A percentile compares a stretch with the other conserved stretches of the same genome.
Conservation (phyloP, 2,888 invertebrate genomes). For the Caenorhabditis afra region DNA sequence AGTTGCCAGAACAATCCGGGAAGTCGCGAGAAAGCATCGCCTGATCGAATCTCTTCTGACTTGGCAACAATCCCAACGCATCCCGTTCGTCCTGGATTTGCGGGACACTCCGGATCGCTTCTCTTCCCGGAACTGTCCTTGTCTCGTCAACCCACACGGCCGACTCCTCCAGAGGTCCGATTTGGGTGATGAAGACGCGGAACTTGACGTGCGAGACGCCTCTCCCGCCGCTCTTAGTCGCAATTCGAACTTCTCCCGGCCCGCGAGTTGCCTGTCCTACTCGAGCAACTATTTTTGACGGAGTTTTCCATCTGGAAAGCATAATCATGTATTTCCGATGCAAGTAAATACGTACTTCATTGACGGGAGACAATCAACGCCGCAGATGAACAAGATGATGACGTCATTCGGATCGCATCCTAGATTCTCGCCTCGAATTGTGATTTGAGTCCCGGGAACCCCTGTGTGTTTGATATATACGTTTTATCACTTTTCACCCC, state of each 20-base stretch:
- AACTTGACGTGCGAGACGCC: slow-evolving; percentile 90
- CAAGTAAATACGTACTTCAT: slow-evolving; percentile 82
- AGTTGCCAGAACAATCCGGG: slow-evolving; percentile 85
- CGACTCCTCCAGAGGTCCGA: slow-evolving; percentile 92
- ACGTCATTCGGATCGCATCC: slow-evolving; percentile 91
- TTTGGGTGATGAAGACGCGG: slow-evolving; percentile 77
- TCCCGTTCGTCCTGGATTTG: slow-evolving; percentile 73
- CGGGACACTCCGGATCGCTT: slow-evolving; percentile 71
- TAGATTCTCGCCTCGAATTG: slow-evolving; percentile 91
- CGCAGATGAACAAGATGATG: slow-evolving; percentile 89
- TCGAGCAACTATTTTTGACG: slow-evolving; percentile 95
- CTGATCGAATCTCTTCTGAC: slow-evolving; percentile 69
- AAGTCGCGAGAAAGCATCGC: slow-evolving; percentile 57
- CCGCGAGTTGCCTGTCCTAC: slow-evolving; percentile 91
- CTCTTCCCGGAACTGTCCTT: slow-evolving; percentile 82
- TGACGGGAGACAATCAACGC: slow-evolving; percentile 93
- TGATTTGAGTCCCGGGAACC: slow-evolving; percentile 66
- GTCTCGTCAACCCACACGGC: slow-evolving; percentile 99
- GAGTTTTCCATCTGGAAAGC: slow-evolving; percentile 92
- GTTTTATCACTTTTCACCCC: neutral
- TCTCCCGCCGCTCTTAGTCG: slow-evolving; percentile 89
- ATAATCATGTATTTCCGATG: neutral
- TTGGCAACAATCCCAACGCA: slow-evolving; percentile 72
- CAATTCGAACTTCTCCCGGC: slow-evolving; percentile 88
- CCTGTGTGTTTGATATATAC: too few relatives aligned